Conservation (phyloP, 2,797 vertebrate genomes). For the Acanthurus tractus region DNA sequence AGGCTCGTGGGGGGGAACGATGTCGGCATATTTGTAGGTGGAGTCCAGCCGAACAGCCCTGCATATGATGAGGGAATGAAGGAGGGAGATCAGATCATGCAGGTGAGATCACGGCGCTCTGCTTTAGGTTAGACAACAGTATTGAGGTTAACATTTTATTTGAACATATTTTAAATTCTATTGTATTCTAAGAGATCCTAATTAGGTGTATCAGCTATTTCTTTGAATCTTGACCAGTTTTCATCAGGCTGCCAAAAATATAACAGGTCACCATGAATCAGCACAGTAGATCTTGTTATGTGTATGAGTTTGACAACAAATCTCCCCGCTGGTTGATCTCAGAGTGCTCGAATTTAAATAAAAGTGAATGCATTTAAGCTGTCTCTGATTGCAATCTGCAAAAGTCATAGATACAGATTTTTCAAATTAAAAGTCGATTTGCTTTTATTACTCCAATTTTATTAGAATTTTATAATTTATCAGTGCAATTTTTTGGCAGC, state of each 20-base stretch:
- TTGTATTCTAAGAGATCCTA: neutral
- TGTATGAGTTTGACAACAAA: neutral
- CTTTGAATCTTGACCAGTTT: neutral
- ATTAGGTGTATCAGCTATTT: neutral
- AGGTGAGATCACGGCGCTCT: constrained; percentile 81
- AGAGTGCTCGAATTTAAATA: neutral
- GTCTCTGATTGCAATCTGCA: no score
- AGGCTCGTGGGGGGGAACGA: constrained; percentile 95
- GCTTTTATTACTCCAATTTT: no score
- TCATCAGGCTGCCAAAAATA: neutral
- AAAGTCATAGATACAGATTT: no score
- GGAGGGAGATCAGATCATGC: constrained; percentile 95
- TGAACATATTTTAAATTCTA: neutral
- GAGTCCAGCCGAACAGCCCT: constrained; percentile 92
- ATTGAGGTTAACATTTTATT: neutral
- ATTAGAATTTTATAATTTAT: no score
- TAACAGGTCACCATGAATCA: constrained; percentile 8
- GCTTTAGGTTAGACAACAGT: neutral
- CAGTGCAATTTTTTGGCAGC: no score
- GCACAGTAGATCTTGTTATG: neutral
- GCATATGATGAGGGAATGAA: constrained; percentile 89
- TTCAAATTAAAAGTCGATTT: no score
- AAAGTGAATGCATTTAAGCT: no score
- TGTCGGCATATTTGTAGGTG: constrained; percentile 94
- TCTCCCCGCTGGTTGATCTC: neutral